These are phyloP conservation scores for Parascotia fuliginaria DNA, from an alignment of 2,888 invertebrate species.

Conservation along the genomic window DNA sequence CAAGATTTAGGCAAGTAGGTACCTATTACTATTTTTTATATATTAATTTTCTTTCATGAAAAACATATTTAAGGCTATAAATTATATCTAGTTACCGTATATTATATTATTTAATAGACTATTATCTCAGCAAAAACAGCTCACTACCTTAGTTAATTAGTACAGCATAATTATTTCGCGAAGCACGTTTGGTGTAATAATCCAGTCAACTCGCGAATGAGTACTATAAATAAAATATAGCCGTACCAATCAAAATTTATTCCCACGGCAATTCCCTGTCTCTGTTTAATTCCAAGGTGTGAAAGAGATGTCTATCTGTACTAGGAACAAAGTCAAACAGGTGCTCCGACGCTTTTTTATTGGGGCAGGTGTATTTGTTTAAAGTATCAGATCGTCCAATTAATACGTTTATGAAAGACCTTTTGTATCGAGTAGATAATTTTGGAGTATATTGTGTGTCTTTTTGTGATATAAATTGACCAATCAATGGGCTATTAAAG, in stretches of 20 bases:
- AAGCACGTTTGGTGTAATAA: constrained; percentile 38
- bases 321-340: constrained; percentile 51
- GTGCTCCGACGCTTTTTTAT: constrained; percentile 44
- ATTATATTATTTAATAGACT: background rate
- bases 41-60: background rate
- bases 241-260: constrained; percentile 39
- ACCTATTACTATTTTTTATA: too few relatives aligned
- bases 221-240: constrained; percentile 43
- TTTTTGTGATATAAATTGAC: constrained; percentile 46
- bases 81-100: background rate
- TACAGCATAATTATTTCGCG: constrained; percentile 28
- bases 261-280: constrained; percentile 31
- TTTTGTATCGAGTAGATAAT: constrained; percentile 40
- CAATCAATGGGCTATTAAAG: constrained; percentile 50
- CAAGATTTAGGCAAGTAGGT: too few relatives aligned
- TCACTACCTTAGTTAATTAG: background rate
- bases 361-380: constrained; percentile 70
- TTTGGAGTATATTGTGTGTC: constrained; percentile 39
- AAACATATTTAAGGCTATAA: background rate
- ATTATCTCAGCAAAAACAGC: background rate
- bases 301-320: constrained; percentile 34
- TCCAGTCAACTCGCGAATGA: constrained; percentile 34
- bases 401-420: constrained; percentile 52
- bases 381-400: constrained; percentile 65
- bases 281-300: constrained; percentile 28